Conservation (phyloP, 2,888 invertebrate genomes). For the Sesia bembeciformis region DNA sequence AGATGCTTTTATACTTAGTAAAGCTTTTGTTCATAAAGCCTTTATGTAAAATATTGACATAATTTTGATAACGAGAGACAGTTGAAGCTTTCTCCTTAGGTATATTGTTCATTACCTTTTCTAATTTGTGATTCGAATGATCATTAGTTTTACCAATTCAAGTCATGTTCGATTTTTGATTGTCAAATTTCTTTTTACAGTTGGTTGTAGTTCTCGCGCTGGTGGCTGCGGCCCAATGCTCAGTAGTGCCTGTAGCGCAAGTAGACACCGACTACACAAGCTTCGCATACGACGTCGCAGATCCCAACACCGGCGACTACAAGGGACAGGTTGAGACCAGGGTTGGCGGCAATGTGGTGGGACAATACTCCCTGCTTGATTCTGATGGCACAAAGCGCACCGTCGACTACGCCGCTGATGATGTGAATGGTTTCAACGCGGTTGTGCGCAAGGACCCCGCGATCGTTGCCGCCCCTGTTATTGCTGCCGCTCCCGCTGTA, state of each 20-base stretch:
- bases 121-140: no score
- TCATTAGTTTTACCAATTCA: no score
- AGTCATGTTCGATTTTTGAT: no score
- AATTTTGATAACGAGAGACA: no score
- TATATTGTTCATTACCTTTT: no score
- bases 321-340: slow-evolving; percentile 71
- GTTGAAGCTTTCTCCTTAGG: no score
- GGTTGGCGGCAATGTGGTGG: slow-evolving; percentile 59
- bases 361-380: slow-evolving; percentile 70
- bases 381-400: slow-evolving; percentile 69
- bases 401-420: slow-evolving; percentile 71
- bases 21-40: no score
- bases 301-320: slow-evolving; percentile 70
- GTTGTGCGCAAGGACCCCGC: slow-evolving; percentile 67
- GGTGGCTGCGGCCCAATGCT: slow-evolving; percentile 41
- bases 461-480: slow-evolving; percentile 28
- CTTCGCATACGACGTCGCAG: slow-evolving; percentile 71
- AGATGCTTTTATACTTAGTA: no score
- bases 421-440: slow-evolving; percentile 70
- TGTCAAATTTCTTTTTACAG: slow-evolving; percentile 20
- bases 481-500: slow-evolving; percentile 17
- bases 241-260: slow-evolving; percentile 40
- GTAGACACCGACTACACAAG: slow-evolving; percentile 48
- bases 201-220: slow-evolving; percentile 44
- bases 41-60: no score